phyloP scores from a whole-genome alignment of 2,797 vertebrate species.

The Bufotes viridis region DNA sequence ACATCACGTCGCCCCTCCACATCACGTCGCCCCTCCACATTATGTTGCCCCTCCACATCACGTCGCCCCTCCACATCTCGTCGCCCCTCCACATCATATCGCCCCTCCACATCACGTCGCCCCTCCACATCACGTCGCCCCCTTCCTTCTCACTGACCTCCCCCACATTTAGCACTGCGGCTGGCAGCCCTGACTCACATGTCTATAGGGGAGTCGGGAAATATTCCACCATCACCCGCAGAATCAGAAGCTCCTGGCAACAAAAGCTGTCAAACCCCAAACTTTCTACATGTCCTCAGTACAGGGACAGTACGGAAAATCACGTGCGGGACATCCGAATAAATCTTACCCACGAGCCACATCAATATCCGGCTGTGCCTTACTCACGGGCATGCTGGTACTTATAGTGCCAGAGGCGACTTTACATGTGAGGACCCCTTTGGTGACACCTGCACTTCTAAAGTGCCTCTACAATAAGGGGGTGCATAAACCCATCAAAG shows the following conservation, averaged over 20 bases:
- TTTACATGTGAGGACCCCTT: background rate
- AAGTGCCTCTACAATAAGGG: background rate
- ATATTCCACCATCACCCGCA: conserved; percentile 30
- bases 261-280: conserved; percentile 29
- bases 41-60: background rate
- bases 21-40: background rate
- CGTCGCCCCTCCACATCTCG: background rate
- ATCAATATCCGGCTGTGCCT: background rate
- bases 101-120: background rate
- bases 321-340: background rate
- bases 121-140: background rate
- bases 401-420: background rate
- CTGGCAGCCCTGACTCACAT: background rate
- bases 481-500: too few relatives aligned
- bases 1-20: background rate
- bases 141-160: background rate
- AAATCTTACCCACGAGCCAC: background rate
- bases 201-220: conserved; percentile 11
- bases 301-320: background rate
- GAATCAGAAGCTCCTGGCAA: conserved; percentile 16
- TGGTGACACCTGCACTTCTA: background rate
- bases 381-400: background rate
- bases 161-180: background rate
- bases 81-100: fast-evolving
- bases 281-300: conserved; percentile 17